These are phyloP conservation scores for Falco biarmicus DNA, from an alignment of 2,797 vertebrate genomes.

Conservation along the genomic window DNA sequence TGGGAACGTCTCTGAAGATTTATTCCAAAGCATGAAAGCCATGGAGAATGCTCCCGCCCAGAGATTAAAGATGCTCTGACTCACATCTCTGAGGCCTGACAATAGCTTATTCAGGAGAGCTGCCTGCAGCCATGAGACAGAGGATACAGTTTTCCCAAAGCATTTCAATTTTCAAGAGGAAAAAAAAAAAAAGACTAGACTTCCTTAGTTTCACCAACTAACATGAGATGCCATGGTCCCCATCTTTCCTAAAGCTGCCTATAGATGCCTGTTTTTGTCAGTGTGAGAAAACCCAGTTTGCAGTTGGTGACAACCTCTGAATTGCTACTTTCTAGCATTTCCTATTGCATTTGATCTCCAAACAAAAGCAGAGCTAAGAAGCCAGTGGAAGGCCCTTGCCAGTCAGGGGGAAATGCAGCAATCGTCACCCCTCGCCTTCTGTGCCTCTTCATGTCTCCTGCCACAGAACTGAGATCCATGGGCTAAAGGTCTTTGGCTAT, in stretches of 20 bases:
- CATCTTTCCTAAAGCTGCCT: background rate
- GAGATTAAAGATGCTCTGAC: conserved; percentile 69
- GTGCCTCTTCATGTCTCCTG: background rate
- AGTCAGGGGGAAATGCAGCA: background rate
- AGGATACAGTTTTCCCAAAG: conserved; percentile 45
- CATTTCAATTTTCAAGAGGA: conserved; percentile 27
- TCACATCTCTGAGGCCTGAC: conserved; percentile 63
- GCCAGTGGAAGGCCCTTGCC: background rate
- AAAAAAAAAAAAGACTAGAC: background rate
- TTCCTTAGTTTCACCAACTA: conserved; percentile 36
- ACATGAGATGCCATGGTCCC: background rate
- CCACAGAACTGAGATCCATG: background rate
- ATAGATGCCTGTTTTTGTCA: background rate
- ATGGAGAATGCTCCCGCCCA: conserved; percentile 30
- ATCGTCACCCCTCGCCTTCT: background rate
- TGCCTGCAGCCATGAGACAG: conserved; percentile 20
- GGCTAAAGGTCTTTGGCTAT: background rate
- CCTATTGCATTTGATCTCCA: background rate
- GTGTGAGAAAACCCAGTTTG: background rate
- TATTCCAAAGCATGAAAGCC: conserved; percentile 63
- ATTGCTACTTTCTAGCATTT: background rate
- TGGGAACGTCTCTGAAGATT: conserved; percentile 69
- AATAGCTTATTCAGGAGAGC: conserved; percentile 60
- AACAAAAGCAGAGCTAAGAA: background rate
- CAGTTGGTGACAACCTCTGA: background rate